These are phyloP conservation scores for Cairina moschata DNA, from an alignment of 2,113 vertebrate genomes.

Conservation along the genomic window DNA sequence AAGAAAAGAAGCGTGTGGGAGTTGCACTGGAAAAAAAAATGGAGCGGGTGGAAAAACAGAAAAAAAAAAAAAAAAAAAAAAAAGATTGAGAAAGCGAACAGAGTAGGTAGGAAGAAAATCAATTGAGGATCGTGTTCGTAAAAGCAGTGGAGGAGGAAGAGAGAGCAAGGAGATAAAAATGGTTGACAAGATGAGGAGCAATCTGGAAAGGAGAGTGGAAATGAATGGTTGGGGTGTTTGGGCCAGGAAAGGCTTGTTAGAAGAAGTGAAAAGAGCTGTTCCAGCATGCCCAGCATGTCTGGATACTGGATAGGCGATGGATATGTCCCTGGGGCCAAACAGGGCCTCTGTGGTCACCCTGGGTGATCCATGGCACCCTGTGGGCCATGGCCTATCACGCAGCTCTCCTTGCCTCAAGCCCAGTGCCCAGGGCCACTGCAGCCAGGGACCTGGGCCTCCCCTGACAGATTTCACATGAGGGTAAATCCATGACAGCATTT, in stretches of 20 bases:
- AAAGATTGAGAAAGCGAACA: neutral
- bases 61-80: neutral
- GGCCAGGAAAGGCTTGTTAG: neutral
- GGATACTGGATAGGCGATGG: neutral
- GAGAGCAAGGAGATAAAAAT: slow-evolving; percentile 19
- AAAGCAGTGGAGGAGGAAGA: slow-evolving; percentile 24
- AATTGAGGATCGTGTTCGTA: neutral
- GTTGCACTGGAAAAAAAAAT: slow-evolving; percentile 41
- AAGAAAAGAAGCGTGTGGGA: slow-evolving; percentile 60
- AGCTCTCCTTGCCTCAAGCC: neutral
- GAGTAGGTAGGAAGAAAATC: slow-evolving; percentile 32
- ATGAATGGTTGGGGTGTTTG: neutral
- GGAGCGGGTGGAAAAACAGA: neutral
- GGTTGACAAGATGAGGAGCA: neutral
- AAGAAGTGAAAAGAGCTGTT: neutral
- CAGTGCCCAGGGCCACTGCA: neutral
- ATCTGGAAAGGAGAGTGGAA: neutral
- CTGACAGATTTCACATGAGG: neutral
- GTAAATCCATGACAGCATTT: neutral
- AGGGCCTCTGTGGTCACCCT: neutral
- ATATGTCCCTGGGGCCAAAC: neutral
- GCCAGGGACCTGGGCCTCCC: neutral
- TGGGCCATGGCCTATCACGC: neutral
- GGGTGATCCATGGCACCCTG: too few relatives aligned
- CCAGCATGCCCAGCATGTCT: neutral